phyloP scores from a whole-genome alignment of 92 coral and sea anemone species.

The Metridium senile region DNA sequence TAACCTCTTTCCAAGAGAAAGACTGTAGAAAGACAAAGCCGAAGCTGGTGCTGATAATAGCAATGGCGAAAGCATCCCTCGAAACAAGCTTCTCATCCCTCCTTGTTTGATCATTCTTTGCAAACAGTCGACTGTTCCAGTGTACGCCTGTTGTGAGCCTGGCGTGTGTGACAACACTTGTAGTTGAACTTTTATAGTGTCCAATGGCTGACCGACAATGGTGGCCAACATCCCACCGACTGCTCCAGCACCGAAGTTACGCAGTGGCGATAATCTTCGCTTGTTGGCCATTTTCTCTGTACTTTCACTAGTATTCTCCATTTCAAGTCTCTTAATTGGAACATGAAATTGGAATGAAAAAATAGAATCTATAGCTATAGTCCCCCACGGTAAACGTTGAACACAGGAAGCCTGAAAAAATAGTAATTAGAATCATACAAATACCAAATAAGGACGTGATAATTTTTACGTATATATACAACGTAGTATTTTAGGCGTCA shows the following conservation, averaged over 20 bases:
- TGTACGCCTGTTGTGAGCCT: constrained; percentile 30
- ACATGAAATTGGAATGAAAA: too few species aligned
- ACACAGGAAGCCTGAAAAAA: neutral
- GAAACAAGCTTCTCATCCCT: constrained; percentile 70
- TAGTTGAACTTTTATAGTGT: constrained; percentile 89
- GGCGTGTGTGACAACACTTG: constrained; percentile 62
- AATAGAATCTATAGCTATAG: too few species aligned
- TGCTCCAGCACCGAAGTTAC: constrained; percentile 82
- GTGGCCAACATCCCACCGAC: constrained; percentile 73
- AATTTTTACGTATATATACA: too few species aligned
- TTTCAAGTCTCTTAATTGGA: too few species aligned
- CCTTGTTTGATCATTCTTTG: constrained; percentile 64
- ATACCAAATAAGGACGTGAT: too few species aligned
- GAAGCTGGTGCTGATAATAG: constrained; percentile 68
- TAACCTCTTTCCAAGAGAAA: constrained; percentile 74
- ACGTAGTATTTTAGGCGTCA: too few species aligned
- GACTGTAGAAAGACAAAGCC: constrained; percentile 73
- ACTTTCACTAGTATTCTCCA: too few species aligned
- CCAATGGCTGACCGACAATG: constrained; percentile 86
- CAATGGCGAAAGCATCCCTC: constrained; percentile 82
- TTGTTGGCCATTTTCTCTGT: constrained; percentile 13
- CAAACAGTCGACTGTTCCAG: constrained; percentile 76
- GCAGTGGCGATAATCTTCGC: constrained; percentile 57
- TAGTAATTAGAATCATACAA: too few species aligned
- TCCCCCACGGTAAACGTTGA: neutral